Conservation (phyloP, 2,888 invertebrate species). For the Netelia inedita region DNA sequence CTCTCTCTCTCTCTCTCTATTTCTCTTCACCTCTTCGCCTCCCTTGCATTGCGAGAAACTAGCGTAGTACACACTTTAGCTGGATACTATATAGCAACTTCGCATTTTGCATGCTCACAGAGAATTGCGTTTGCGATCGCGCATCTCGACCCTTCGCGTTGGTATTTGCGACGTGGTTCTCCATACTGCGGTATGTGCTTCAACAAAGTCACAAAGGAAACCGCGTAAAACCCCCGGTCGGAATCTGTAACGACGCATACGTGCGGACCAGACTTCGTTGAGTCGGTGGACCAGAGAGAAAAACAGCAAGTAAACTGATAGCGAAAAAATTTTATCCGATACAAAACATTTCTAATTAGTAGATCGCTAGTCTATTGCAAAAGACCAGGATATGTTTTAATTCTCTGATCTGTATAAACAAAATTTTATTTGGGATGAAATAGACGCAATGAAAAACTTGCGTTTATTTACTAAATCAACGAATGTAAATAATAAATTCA, state of each 20-base stretch:
- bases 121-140: conserved; percentile 57
- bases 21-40: background rate
- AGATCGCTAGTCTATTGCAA: background rate
- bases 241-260: conserved; percentile 50
- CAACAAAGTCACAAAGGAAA: conserved; percentile 55
- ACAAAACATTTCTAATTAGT: conserved; percentile 35
- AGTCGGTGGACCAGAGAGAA: background rate
- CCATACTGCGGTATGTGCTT: background rate
- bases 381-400: background rate
- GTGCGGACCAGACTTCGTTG: conserved; percentile 10
- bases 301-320: background rate
- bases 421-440: background rate
- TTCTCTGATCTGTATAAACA: background rate
- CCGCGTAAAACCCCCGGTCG: conserved; percentile 22
- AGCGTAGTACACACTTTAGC: background rate
- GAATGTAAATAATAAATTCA: too few species aligned
- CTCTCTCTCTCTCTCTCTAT: background rate
- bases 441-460: background rate
- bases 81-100: background rate
- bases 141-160: conserved; percentile 33
- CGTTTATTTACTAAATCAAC: too few species aligned
- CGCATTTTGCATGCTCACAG: conserved; percentile 68
- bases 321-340: conserved; percentile 35
- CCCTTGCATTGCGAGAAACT: background rate
- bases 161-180: conserved; percentile 32